Conservation (phyloP, 1,140 invertebrate genomes). For the Dicyema japonicum region DNA sequence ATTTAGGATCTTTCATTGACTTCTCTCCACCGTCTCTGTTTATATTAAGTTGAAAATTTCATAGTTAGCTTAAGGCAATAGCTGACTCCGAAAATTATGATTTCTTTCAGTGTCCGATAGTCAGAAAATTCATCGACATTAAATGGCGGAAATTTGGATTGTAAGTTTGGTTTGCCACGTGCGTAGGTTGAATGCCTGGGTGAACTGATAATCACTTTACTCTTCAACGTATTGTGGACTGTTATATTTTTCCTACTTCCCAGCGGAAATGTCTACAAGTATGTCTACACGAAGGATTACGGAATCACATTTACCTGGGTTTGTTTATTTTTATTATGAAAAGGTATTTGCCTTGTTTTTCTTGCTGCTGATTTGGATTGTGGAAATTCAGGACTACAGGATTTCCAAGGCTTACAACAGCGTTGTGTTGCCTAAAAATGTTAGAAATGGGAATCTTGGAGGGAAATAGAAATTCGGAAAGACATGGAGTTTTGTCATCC, state of each 20-base stretch:
- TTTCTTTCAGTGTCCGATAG: conserved; percentile 8
- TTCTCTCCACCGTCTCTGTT: too few relatives aligned
- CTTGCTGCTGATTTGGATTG: too few relatives aligned
- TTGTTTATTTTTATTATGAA: conserved; percentile 3
- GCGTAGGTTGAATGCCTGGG: conserved; percentile 8
- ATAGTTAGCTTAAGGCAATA: conserved; percentile 10
- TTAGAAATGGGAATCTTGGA: conserved; percentile 8
- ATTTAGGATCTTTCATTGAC: too few relatives aligned
- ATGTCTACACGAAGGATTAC: conserved; percentile 10
- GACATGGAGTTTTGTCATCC: conserved; percentile 12
- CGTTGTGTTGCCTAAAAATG: too few relatives aligned
- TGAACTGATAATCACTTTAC: conserved; percentile 10
- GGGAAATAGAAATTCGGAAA: conserved; percentile 8
- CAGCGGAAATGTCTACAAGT: conserved; percentile 9
- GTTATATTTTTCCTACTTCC: conserved; percentile 10
- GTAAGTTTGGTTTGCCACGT: conserved; percentile 6
- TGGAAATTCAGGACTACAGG: too few relatives aligned
- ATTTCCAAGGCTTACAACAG: too few relatives aligned
- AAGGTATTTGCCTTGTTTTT: conserved; percentile 1
- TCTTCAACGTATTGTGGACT: conserved; percentile 14
- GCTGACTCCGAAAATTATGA: conserved; percentile 10
- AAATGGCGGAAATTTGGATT: conserved; percentile 12
- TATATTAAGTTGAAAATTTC: too few relatives aligned
- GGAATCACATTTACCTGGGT: conserved; percentile 6
- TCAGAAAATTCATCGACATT: conserved; percentile 7